Evolutionary conservation across 2,113 vertebrate species (phyloP).

Genomic region (Urocynchramus pylzowi): DNA sequence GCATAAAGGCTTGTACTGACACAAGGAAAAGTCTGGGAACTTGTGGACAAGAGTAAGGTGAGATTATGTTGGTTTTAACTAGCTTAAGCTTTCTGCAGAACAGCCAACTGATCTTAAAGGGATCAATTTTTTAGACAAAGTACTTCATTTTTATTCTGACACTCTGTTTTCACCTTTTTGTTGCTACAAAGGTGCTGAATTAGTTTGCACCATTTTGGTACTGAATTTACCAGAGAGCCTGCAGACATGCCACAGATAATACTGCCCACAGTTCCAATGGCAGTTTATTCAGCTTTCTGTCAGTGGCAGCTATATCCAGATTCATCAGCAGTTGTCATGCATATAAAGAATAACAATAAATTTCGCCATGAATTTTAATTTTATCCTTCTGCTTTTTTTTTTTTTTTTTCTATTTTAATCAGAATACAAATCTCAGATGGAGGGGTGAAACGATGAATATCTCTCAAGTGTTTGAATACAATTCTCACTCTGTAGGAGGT

Average conservation of each 20-base stretch:
- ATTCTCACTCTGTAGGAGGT: not conserved
- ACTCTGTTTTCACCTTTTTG: not conserved
- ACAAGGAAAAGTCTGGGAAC: not conserved
- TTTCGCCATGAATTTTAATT: not conserved
- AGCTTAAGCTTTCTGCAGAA: not conserved
- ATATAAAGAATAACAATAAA: not conserved
- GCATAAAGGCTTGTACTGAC: not conserved
- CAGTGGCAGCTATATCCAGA: not conserved
- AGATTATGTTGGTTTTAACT: not conserved
- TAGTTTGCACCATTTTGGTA: not conserved
- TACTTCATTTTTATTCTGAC: not conserved
- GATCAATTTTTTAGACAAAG: not conserved
- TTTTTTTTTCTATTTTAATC: not conserved
- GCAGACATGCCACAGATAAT: not conserved
- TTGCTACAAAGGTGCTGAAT: not conserved
- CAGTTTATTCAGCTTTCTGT: not conserved
- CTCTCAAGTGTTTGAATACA: not conserved
- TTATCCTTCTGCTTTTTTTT: not conserved
- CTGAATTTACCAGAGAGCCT: not conserved
- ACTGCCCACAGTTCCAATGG: not conserved
- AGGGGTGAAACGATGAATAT: not conserved
- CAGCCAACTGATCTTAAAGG: not conserved
- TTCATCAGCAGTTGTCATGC: not conserved
- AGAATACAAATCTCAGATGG: not conserved
- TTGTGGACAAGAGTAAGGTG: not conserved